Conservation (phyloP, 2,797 vertebrate genomes). For the Novumbra hubbsi region DNA sequence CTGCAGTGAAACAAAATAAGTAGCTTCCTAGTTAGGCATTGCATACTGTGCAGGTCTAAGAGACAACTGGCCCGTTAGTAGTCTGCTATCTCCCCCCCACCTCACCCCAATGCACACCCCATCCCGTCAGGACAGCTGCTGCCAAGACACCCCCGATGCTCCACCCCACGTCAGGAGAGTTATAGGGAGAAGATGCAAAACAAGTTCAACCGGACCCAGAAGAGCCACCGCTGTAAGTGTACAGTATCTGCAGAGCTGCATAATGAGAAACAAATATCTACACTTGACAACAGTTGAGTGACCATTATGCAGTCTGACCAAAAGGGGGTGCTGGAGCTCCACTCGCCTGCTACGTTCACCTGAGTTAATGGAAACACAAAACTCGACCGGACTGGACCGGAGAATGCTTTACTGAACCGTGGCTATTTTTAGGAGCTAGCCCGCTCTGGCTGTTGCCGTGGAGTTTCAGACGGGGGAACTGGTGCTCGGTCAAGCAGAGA, state of each 20-base stretch:
- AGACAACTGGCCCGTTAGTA: background rate
- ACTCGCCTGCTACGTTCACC: slow-evolving; percentile 19
- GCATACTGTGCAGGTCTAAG: background rate
- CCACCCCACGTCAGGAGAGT: background rate
- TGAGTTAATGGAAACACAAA: slow-evolving; percentile 15
- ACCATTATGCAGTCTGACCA: slow-evolving; percentile 19
- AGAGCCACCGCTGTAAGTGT: background rate
- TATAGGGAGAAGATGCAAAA: background rate
- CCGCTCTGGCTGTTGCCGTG: slow-evolving; percentile 61
- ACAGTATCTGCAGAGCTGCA: background rate
- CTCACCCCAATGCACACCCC: background rate
- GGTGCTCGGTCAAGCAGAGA: slow-evolving; percentile 15
- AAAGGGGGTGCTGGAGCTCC: slow-evolving; percentile 59
- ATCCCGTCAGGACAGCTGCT: slow-evolving; percentile 26
- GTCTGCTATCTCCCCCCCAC: background rate
- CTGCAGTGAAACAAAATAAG: no score
- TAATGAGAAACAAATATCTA: background rate
- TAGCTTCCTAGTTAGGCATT: no score
- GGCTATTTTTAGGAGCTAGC: slow-evolving; percentile 59
- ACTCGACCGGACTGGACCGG: background rate
- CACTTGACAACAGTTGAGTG: background rate
- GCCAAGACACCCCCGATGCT: background rate
- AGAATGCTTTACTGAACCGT: slow-evolving; percentile 8
- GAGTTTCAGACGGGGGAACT: slow-evolving; percentile 48
- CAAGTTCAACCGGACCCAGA: background rate